Evolutionary conservation across 1,140 invertebrate species (phyloP).

Genomic region (Thrips palmi): DNA sequence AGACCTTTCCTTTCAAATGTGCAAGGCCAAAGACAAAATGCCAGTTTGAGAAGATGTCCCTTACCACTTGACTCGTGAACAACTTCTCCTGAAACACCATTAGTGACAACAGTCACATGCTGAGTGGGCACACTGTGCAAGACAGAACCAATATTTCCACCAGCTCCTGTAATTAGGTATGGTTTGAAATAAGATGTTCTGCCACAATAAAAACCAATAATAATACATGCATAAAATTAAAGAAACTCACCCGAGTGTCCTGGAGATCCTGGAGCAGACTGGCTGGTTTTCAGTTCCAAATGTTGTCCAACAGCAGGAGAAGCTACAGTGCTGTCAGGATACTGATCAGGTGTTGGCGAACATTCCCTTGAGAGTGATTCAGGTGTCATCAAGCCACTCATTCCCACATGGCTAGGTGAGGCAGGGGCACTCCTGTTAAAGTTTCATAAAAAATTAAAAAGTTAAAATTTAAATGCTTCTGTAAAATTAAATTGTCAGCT

Average conservation of each 20-base stretch:
- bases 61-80: neutral
- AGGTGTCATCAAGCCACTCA: conserved; percentile 67
- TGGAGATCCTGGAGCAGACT: conserved; percentile 51
- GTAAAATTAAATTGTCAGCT: neutral
- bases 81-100: neutral
- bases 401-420: conserved; percentile 76
- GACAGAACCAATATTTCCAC: neutral
- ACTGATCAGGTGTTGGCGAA: conserved; percentile 47
- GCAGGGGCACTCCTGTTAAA: conserved; percentile 67
- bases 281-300: conserved; percentile 31
- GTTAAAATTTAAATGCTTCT: neutral
- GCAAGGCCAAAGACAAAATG: neutral
- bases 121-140: neutral
- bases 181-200: too few relatives aligned
- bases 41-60: neutral
- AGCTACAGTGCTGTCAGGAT: conserved; percentile 32
- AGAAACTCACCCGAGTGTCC: conserved; percentile 22
- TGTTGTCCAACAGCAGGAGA: conserved; percentile 27
- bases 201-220: conserved; percentile 4
- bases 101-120: conserved; percentile 5
- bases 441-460: too few relatives aligned
- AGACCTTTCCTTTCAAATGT: too few relatives aligned
- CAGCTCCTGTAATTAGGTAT: neutral
- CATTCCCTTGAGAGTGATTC: conserved; percentile 74
- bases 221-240: neutral